Evolutionary conservation across 2,888 invertebrate species (phyloP).

Genomic region (Leucophenga maculata): DNA sequence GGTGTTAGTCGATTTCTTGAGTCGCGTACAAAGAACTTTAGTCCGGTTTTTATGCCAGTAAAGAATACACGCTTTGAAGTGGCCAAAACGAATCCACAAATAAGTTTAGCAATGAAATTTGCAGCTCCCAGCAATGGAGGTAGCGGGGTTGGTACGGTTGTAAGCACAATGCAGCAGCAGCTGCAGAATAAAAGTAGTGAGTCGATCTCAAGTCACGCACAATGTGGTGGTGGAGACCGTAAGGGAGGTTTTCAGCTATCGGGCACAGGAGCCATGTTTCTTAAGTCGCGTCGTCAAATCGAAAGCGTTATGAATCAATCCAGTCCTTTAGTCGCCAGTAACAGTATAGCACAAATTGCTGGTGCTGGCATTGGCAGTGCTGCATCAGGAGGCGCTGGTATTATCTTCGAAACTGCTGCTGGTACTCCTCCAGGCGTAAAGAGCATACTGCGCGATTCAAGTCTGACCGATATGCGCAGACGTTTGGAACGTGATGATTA

Average conservation of each 20-base stretch:
- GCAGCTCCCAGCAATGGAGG: conserved; percentile 24
- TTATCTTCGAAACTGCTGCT: conserved; percentile 27
- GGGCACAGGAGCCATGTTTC: conserved; percentile 77
- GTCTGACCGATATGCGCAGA: conserved; percentile 69
- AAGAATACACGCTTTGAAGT: conserved; percentile 69
- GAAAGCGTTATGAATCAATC: conserved; percentile 48
- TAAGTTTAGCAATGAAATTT: conserved; percentile 64
- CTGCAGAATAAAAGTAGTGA: not conserved
- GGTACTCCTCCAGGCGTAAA: conserved; percentile 71
- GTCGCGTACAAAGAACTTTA: conserved; percentile 62
- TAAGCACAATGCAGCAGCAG: conserved; percentile 34
- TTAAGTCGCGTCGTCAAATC: conserved; percentile 74
- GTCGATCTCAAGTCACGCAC: conserved; percentile 1
- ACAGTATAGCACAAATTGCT: too few species aligned
- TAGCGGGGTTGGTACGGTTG: too few species aligned
- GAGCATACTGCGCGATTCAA: conserved; percentile 79
- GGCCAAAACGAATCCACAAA: conserved; percentile 65
- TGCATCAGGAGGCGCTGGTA: conserved; percentile 34
- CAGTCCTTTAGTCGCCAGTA: conserved; percentile 15
- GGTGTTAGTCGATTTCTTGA: conserved; percentile 68
- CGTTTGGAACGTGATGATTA: conserved; percentile 53
- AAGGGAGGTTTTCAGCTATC: conserved; percentile 72
- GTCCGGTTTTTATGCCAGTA: conserved; percentile 60
- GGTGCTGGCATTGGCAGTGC: conserved; percentile 25
- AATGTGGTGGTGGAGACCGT: conserved; percentile 54